Base-by-base conservation (phyloP, 1,140 invertebrate species). In the Drosophila watanabei region DNA sequence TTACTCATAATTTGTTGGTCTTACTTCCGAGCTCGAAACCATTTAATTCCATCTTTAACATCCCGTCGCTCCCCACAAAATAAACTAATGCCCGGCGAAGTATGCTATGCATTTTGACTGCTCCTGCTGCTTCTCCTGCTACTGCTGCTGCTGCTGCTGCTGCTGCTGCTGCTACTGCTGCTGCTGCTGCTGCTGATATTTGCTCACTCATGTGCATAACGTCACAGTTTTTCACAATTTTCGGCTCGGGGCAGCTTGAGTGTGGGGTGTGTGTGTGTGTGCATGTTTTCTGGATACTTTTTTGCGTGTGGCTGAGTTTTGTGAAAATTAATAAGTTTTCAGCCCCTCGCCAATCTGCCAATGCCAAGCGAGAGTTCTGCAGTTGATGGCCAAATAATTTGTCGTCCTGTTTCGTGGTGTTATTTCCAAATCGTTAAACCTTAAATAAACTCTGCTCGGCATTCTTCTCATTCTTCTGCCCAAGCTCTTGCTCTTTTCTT, bases 361-460 rank as follows among this genome's bases (percentile, higher is more conserved):
- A 32, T 77, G 20, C 35, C 49, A 51, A 65, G 51, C 66, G 58
- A 61, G 89, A 73, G 65, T 86, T 90, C 85, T 89, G 85, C 71
- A 71, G 63, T 75, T 89, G 85, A 89, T 89, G 85, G 79, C 82
- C 86, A 89, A 90, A 89, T 90, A 90, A 89, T 89, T 89, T 89
- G 79, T 89, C 85, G 82, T 86, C 72, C 81, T 69, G 66, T 73
- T 82, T 63, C 78, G 79, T 79, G 79, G 72, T 51, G 61, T 89
- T 89, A 77, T 90, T 89, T 89, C 85, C 85, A 77, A 86, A 90
- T 90, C 85, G 85, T 89, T 89, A 90, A 90, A 75, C 65, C 75
- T 60, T 72, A 86, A 89, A 90, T 86, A 65, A 86, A 90, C 52
- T 82, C 54, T 33, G 61, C 51, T 72, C 32, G 39, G 39, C 45